Base-by-base conservation (phyloP, 2,113 vertebrate genomes). In the Pao palembangensis region DNA sequence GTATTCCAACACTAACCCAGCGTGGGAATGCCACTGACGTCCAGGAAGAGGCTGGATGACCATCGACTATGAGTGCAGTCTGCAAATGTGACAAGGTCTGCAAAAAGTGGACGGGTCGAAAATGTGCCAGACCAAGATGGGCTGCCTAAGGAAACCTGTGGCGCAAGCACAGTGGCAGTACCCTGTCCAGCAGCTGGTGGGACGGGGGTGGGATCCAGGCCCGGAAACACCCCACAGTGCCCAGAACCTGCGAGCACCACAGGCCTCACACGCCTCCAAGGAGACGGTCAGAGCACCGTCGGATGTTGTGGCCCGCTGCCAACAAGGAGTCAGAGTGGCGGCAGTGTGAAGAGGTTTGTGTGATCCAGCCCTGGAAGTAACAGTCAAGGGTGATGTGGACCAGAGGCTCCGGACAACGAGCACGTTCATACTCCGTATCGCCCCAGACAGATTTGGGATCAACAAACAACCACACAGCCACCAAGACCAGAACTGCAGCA, bases 311-410 rank as follows among this genome's bases (percentile, higher is more conserved):
- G 55, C 4, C 42, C 6, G 21, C 38, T 20, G 13, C 54, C 13
- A 21, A 21, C 52, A n/a, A 49, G 1, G n/a, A 20, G 31, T 19
- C 5, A 63, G 18, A 41, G 46, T 74, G 67, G 41, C 12, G 3
- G 10, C 42, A 55, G 44, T 51, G 54, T 62, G 53, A 53, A 14
- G 52, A 61, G 20, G 21, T 65, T 3, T n/a, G n/a, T n/a, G n/a
- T n/a, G 38, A 55, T 19, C 10, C 12, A 13, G 50, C 19, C 20
- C 46, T 69, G 2, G 25, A 64, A 25, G 38, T 8, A 16, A 51
- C 34, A 48, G 17, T 44, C 0, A 78, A 61, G 16, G 61, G 53
- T 2, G 50, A 62, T 62, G 63, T 54, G 14, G 62, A 69, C 19
- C 41, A 25, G 49, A 65, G 31, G 12, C 50, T 67, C 8, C 13